Base-by-base conservation (phyloP, 2,113 vertebrate species). In the Euleptes europaea region DNA sequence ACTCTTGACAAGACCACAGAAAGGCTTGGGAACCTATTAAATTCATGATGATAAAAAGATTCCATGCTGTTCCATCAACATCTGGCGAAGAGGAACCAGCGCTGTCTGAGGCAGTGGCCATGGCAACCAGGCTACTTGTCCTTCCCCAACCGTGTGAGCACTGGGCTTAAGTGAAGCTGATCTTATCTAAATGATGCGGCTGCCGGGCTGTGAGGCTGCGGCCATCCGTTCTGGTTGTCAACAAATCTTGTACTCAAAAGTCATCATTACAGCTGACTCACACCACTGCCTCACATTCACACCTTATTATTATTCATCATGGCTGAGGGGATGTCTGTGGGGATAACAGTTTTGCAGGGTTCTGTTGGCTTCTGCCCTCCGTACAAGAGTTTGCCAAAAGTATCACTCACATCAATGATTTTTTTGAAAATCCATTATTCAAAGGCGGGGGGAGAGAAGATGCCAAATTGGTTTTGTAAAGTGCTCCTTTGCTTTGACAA, bases 171-270 rank as follows among this genome's bases (percentile, higher is more conserved):
- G 85, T 65, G 8, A 60, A 78, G 35, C 73, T 71, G 44, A 93
- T 70, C 54, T 94, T 33, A 89, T 92, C 90, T 76, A 81, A 92
- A 91, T 84, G 77, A 51, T 87, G 87, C 65, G 86, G 87, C 70
- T 90, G 66, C 67, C n/a, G 2, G 51, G 49, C 70, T 78, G 44
- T 71, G 84, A 90, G 89, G 57, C 63, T 67, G 54, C 38, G 8
- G 40, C 13, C 38, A 88, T 94, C 93, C 93, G 74, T 93, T 94
- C 69, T 86, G 83, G 65, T 69, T 92, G 90, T 90, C 77, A 89
- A 88, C 66, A 87, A 42, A 89, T 78, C 75, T 89, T 94, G 91
- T 91, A 88, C 80, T 92, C 87, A 92, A 93, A n/a, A 90, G 92
- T 77, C 57, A 87, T 80, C 78, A 72, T 44, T 76, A 10, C 8